Evolutionary conservation across 2,888 invertebrate species (phyloP).

Genomic region (Spodoptera picta): DNA sequence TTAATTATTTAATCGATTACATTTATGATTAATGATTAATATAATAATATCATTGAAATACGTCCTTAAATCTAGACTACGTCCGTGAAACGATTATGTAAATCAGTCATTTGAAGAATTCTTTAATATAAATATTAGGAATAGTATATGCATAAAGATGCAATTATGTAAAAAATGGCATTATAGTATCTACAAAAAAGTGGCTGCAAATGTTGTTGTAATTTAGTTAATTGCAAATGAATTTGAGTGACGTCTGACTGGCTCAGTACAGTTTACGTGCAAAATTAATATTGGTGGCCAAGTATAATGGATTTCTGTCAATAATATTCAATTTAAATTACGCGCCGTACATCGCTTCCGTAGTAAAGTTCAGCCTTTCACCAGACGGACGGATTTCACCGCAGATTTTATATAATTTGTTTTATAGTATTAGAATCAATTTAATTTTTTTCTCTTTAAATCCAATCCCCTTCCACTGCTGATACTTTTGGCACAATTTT

Average conservation of each 20-base stretch:
- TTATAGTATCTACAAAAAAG: conserved; percentile 9
- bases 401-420: conserved; percentile 62
- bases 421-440: conserved; percentile 50
- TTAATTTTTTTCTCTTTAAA: conserved; percentile 24
- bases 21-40: conserved; percentile 66
- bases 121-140: conserved; percentile 64
- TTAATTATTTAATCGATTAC: conserved; percentile 56
- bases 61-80: conserved; percentile 68
- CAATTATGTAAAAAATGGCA: conserved; percentile 22
- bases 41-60: conserved; percentile 60
- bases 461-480: conserved; percentile 10
- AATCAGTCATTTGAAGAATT: conserved; percentile 83
- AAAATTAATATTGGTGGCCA: conserved; percentile 31
- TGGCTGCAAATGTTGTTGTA: conserved; percentile 14
- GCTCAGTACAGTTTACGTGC: conserved; percentile 14
- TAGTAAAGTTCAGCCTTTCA: conserved; percentile 67
- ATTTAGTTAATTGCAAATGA: conserved; percentile 12
- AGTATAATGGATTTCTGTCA: conserved; percentile 44
- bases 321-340: conserved; percentile 57
- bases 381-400: conserved; percentile 73
- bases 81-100: conserved; percentile 77
- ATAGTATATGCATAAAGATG: conserved; percentile 29
- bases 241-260: conserved; percentile 9
- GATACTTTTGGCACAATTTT: conserved; percentile 28
- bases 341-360: conserved; percentile 52